Evolutionary conservation across 2,113 vertebrate genomes (phyloP).

Genomic region (Platysternon megacephalum): DNA sequence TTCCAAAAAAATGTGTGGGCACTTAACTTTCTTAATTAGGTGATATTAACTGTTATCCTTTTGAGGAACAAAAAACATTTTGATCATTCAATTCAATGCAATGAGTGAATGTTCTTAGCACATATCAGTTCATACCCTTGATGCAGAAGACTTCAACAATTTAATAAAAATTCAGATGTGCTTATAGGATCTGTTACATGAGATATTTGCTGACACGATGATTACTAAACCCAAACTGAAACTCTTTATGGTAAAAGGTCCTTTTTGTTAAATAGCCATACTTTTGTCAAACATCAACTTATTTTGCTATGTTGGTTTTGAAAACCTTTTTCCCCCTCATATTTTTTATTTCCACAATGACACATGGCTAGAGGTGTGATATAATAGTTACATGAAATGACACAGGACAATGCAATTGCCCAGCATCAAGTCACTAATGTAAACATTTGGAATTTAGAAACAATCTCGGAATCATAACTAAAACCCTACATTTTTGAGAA

Average conservation of each 20-base stretch:
- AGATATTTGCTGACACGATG: slow-evolving; percentile 58
- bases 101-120: slow-evolving; percentile 44
- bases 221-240: slow-evolving; percentile 62
- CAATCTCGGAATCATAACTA: slow-evolving; percentile 56
- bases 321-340: neutral
- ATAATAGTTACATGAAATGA: slow-evolving; percentile 39
- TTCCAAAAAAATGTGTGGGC: slow-evolving; percentile 48
- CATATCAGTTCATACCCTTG: slow-evolving; percentile 22
- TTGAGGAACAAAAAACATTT: slow-evolving; percentile 31
- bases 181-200: slow-evolving; percentile 46
- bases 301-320: slow-evolving; percentile 13
- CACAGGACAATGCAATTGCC: slow-evolving; percentile 37
- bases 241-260: slow-evolving; percentile 49
- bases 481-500: slow-evolving; percentile 62
- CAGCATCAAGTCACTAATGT: slow-evolving; percentile 34
- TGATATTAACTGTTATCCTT: slow-evolving; percentile 45
- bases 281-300: neutral
- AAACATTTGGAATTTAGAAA: slow-evolving; percentile 59
- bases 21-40: slow-evolving; percentile 70
- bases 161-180: slow-evolving; percentile 65
- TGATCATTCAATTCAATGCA: slow-evolving; percentile 36
- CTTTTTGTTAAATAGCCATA: slow-evolving; percentile 23
- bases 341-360: slow-evolving; percentile 44
- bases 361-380: slow-evolving; percentile 10
- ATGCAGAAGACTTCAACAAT: slow-evolving; percentile 36